phyloP scores from a whole-genome alignment of 2,113 vertebrate genomes.

The Rutilus rutilus region DNA sequence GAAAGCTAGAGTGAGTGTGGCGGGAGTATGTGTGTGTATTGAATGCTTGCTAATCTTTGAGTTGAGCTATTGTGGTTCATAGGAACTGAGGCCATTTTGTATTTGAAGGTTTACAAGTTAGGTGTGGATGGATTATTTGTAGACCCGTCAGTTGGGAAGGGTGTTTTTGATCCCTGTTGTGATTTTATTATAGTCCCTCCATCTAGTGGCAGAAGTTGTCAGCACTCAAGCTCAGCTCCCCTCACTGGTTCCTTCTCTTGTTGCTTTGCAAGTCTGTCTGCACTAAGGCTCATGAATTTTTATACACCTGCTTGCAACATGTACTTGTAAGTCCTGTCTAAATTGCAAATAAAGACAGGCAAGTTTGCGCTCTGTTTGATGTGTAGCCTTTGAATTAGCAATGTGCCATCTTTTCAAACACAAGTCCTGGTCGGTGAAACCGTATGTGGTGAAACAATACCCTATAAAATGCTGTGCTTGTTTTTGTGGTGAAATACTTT shows the following conservation, averaged over 20 bases:
- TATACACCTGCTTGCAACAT: slow-evolving; percentile 37
- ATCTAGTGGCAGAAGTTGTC: not conserved
- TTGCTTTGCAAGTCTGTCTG: slow-evolving; percentile 67
- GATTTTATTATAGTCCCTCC: not conserved
- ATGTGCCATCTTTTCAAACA: not conserved
- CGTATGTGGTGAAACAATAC: slow-evolving; percentile 3
- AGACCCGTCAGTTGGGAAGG: not conserved
- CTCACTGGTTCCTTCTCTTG: not conserved
- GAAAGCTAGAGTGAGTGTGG: slow-evolving; percentile 58
- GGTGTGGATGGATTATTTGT: slow-evolving; percentile 1
- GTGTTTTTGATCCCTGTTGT: not conserved
- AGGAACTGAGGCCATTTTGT: not conserved
- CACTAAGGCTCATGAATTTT: slow-evolving; percentile 67
- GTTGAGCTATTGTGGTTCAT: not conserved
- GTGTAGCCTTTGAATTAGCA: slow-evolving; percentile 19
- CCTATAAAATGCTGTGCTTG: slow-evolving; percentile 15
- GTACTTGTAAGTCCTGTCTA: slow-evolving; percentile 78
- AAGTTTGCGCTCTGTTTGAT: slow-evolving; percentile 53
- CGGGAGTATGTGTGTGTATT: not conserved
- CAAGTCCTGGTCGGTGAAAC: not conserved
- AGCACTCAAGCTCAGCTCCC: slow-evolving; percentile 63
- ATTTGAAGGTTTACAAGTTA: not conserved
- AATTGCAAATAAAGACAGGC: slow-evolving; percentile 70
- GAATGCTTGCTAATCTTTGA: not conserved
- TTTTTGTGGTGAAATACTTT: slow-evolving; percentile 6